These are phyloP conservation scores for Pemphredon lugubris DNA, from an alignment of 2,888 invertebrate species.

Conservation along the genomic window DNA sequence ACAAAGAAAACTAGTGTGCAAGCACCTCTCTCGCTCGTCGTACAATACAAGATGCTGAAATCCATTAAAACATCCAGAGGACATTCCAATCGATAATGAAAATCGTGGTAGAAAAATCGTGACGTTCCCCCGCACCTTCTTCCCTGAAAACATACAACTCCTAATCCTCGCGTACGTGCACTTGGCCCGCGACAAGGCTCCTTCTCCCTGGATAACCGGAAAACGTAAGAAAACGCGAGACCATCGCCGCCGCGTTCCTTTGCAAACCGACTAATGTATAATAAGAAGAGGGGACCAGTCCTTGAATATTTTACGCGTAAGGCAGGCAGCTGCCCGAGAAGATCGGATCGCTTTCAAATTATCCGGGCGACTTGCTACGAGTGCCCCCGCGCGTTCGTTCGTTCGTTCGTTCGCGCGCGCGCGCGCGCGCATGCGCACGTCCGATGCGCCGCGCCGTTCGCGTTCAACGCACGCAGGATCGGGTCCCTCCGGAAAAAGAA, in stretches of 20 bases:
- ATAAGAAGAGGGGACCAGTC: slow-evolving; percentile 65
- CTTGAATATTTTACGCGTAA: slow-evolving; percentile 80
- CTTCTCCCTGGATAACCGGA: too few relatives aligned
- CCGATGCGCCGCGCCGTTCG: background rate
- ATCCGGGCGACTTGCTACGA: slow-evolving; percentile 79
- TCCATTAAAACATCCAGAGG: too few relatives aligned
- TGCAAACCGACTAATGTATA: slow-evolving; percentile 68
- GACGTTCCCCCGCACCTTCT: too few relatives aligned
- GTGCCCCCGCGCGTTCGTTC: slow-evolving; percentile 65
- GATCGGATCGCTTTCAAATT: slow-evolving; percentile 81
- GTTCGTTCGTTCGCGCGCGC: slow-evolving; percentile 36
- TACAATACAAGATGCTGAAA: too few relatives aligned
- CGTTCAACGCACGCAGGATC: slow-evolving; percentile 22
- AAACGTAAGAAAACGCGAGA: too few relatives aligned
- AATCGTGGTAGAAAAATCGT: too few relatives aligned
- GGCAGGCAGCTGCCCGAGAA: slow-evolving; percentile 78
- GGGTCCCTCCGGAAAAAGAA: slow-evolving; percentile 14
- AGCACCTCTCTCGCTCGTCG: too few relatives aligned
- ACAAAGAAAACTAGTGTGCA: too few relatives aligned
- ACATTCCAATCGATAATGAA: too few relatives aligned
- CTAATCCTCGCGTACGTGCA: too few relatives aligned
- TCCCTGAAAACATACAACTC: too few relatives aligned
- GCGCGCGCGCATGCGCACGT: slow-evolving; percentile 31
- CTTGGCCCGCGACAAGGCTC: too few relatives aligned
- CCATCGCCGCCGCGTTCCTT: slow-evolving; percentile 67